Percentiles rank a stretch among this genome's conserved stretches.
Conservation (phyloP, 2,888 invertebrate species). For the Andrena flavipes region DNA sequence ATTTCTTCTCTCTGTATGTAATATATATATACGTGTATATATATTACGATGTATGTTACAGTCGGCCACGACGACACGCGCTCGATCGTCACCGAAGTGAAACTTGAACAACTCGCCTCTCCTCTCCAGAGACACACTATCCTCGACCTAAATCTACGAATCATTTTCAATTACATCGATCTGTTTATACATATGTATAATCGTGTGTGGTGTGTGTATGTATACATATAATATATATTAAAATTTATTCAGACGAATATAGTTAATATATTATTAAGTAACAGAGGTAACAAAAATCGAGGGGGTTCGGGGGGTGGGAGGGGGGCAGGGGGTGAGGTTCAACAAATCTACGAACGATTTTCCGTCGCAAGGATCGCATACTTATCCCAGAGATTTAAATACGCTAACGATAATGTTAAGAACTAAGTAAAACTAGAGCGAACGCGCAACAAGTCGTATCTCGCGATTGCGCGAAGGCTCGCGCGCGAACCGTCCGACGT, state of each 20-base stretch:
- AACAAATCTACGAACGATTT: conserved; percentile 70
- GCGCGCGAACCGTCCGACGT: conserved; percentile 39
- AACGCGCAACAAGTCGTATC: conserved; percentile 72
- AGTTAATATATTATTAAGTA: conserved; percentile 73
- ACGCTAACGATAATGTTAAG: conserved; percentile 60
- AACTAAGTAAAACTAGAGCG: conserved; percentile 71
- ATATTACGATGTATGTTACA: conserved; percentile 64
- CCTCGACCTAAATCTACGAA: conserved; percentile 72
- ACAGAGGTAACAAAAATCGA: conserved; percentile 76
- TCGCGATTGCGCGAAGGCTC: conserved; percentile 42
- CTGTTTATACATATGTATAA: conserved; percentile 79
- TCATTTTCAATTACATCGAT: conserved; percentile 80
- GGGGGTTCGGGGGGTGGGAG: background rate
- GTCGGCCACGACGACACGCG: conserved; percentile 48
- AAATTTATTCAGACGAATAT: conserved; percentile 77
- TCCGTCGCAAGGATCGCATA: conserved; percentile 54
- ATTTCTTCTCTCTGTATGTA: background rate
- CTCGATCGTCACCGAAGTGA: conserved; percentile 71
- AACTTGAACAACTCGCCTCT: conserved; percentile 81
- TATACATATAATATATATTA: conserved; percentile 68
- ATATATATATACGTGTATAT: background rate
- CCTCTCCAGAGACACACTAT: conserved; percentile 59
- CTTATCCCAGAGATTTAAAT: conserved; percentile 54
- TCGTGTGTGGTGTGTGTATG: conserved; percentile 61
- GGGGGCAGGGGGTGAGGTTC: conserved; percentile 54